Conservation (phyloP, 2,797 vertebrate species). For the Mus spretus region DNA sequence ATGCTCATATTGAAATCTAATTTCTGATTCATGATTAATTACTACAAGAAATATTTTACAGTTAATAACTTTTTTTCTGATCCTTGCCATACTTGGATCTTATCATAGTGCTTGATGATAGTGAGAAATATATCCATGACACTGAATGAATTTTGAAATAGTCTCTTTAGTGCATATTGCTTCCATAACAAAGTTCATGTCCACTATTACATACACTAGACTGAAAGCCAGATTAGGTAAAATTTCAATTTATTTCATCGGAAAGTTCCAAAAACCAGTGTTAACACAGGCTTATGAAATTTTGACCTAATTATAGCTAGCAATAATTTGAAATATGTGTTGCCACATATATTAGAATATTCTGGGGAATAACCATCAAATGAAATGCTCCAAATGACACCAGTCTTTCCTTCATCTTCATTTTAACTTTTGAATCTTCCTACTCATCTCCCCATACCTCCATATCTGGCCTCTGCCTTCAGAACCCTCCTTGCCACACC, state of each 20-base stretch:
- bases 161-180: background rate
- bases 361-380: background rate
- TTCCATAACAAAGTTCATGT: constrained; percentile 20
- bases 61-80: background rate
- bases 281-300: constrained; percentile 20
- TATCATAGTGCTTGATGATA: background rate
- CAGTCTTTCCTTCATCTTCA: background rate
- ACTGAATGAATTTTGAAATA: background rate
- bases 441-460: background rate
- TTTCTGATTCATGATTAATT: constrained; percentile 21
- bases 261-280: constrained; percentile 27
- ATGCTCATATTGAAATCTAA: constrained; percentile 2
- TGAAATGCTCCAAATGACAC: constrained; percentile 23
- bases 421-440: background rate
- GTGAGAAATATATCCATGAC: constrained; percentile 11
- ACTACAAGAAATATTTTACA: background rate
- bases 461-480: background rate
- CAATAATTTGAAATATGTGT: background rate
- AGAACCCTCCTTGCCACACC: fast-evolving
- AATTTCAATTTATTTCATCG: constrained; percentile 38
- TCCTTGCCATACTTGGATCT: background rate
- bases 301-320: constrained; percentile 40
- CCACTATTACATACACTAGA: background rate
- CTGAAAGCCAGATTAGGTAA: background rate
- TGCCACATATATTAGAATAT: constrained; percentile 13